Percentiles rank a stretch among this genome's conserved stretches.
Conservation (phyloP, 2,797 vertebrate genomes). For the Vespertilio murinus region DNA sequence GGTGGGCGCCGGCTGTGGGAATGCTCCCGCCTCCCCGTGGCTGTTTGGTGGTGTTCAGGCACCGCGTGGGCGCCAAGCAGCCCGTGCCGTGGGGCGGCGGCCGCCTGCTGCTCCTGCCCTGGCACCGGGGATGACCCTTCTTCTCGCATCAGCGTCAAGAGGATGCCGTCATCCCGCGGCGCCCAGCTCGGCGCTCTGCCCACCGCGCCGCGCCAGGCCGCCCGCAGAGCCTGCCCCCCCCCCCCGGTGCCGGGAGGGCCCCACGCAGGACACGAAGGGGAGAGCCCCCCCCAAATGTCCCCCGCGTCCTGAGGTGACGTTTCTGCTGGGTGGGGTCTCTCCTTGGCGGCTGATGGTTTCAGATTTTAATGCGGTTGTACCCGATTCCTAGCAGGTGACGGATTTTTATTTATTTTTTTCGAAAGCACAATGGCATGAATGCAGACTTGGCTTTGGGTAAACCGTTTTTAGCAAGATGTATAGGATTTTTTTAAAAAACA, state of each 20-base stretch:
- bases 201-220: not conserved
- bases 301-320: not conserved
- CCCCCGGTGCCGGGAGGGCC: constrained; percentile 14
- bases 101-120: constrained; percentile 40
- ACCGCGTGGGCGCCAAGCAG: not conserved
- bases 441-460: constrained; percentile 65
- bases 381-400: constrained; percentile 65
- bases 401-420: constrained; percentile 56
- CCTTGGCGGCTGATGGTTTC: constrained; percentile 52
- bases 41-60: constrained; percentile 63
- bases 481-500: constrained; percentile 43
- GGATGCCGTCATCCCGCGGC: not conserved
- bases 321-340: not conserved
- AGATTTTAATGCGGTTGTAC: constrained; percentile 52
- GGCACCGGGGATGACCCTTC: constrained; percentile 52
- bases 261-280: not conserved
- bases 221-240: not conserved
- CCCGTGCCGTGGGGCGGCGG: not conserved
- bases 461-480: constrained; percentile 74
- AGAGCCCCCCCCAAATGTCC: not conserved
- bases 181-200: not conserved
- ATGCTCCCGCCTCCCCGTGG: constrained; percentile 2
- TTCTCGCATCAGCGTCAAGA: constrained; percentile 65
- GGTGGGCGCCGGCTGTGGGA: not conserved
- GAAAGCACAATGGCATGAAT: constrained; percentile 71